Evolutionary conservation across 2,888 invertebrate species (phyloP).

Genomic region (Torymus aiolomorphi): DNA sequence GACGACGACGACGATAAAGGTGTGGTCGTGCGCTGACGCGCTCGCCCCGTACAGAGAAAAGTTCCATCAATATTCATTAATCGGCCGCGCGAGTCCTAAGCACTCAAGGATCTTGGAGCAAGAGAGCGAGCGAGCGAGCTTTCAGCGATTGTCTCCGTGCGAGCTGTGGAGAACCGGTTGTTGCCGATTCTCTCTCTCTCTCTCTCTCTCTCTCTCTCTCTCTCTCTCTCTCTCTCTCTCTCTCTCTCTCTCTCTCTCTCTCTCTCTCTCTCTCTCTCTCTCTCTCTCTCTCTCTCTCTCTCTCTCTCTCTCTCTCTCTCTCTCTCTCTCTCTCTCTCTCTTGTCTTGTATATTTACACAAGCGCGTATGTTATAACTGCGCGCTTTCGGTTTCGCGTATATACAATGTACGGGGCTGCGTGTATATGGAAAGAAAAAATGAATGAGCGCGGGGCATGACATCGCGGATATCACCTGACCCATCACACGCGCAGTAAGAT

Average conservation of each 20-base stretch:
- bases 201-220: slow-evolving; percentile 16
- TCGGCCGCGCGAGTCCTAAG: slow-evolving; percentile 64
- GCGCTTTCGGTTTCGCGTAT: not conserved
- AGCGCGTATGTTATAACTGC: not conserved
- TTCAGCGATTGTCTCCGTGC: slow-evolving; percentile 41
- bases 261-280: slow-evolving; percentile 16
- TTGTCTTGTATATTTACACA: too few species aligned
- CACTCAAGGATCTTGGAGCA: slow-evolving; percentile 69
- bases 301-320: slow-evolving; percentile 19
- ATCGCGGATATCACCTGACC: too few species aligned
- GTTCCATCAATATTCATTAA: slow-evolving; percentile 74
- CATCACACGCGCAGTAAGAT: too few species aligned
- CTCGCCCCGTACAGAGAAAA: slow-evolving; percentile 61
- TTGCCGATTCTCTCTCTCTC: slow-evolving; percentile 37
- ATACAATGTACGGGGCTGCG: too few species aligned
- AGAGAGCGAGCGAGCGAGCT: slow-evolving; percentile 14
- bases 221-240: slow-evolving; percentile 22
- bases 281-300: slow-evolving; percentile 21
- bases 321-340: slow-evolving; percentile 16
- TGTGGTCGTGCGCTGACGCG: slow-evolving; percentile 27
- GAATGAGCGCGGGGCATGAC: too few species aligned
- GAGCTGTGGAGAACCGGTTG: slow-evolving; percentile 39
- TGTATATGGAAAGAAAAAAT: too few species aligned
- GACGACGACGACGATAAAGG: slow-evolving; percentile 12
- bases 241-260: slow-evolving; percentile 19